These are phyloP conservation scores for Xiphophorus maculatus DNA, from an alignment of 2,113 vertebrate species.

Conservation along the genomic window DNA sequence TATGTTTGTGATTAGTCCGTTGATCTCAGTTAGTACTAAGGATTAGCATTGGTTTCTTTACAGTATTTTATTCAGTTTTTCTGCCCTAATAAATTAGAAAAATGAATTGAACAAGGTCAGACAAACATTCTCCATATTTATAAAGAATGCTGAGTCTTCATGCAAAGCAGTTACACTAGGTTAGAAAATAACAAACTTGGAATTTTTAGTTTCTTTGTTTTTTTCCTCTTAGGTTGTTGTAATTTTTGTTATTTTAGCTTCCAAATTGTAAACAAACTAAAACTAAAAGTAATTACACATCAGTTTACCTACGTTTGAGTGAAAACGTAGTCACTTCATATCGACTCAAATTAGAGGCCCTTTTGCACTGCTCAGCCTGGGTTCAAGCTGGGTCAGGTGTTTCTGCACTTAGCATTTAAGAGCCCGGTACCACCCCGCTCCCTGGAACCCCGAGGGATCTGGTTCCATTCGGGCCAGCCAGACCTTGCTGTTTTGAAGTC, in stretches of 20 bases:
- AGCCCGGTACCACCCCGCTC: too few species aligned
- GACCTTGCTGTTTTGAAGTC: too few species aligned
- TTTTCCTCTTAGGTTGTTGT: too few species aligned
- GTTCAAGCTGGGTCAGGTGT: too few species aligned
- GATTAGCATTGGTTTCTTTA: background rate
- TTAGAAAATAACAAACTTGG: background rate
- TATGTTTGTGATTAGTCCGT: background rate
- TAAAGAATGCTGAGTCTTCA: background rate
- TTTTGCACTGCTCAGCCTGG: too few species aligned
- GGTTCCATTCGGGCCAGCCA: too few species aligned
- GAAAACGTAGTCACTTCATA: background rate
- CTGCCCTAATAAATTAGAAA: background rate
- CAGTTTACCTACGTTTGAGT: background rate
- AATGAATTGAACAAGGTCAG: background rate
- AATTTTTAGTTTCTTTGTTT: too few species aligned
- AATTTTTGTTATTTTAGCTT: too few species aligned
- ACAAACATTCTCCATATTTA: background rate
- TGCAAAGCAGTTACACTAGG: background rate
- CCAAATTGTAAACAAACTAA: too few species aligned
- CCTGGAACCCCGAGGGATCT: too few species aligned
- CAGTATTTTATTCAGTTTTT: background rate
- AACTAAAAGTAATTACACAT: background rate
- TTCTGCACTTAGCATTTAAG: too few species aligned
- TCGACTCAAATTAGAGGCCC: background rate
- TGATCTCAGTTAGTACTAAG: background rate